Conservation (phyloP, 2,113 vertebrate genomes). For the Arizona elegans region DNA sequence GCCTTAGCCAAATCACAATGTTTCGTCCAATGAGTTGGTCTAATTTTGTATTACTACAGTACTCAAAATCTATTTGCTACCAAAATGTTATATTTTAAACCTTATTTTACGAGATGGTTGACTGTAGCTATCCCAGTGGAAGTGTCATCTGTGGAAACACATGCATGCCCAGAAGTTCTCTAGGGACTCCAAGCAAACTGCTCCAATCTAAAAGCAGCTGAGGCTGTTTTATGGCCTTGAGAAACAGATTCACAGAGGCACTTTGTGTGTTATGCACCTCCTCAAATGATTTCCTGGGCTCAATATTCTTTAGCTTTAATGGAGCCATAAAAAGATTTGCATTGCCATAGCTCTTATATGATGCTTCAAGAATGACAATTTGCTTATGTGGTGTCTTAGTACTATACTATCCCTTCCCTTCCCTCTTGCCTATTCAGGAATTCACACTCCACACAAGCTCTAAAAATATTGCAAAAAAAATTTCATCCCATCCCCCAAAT, state of each 20-base stretch:
- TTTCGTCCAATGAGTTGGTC: not conserved
- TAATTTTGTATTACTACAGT: not conserved
- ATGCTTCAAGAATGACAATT: not conserved
- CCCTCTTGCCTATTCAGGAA: not conserved
- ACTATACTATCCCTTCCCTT: not conserved
- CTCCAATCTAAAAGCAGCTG: not conserved
- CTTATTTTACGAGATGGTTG: not conserved
- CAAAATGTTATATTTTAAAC: not conserved
- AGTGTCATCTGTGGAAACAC: not conserved
- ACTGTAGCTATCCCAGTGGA: not conserved
- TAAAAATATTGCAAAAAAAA: conserved; percentile 1
- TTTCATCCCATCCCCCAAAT: not conserved
- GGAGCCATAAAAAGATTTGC: not conserved
- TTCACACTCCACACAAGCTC: not conserved
- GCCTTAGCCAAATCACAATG: not conserved
- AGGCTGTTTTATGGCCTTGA: not conserved
- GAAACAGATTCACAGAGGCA: not conserved
- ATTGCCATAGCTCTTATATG: not conserved
- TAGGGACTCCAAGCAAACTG: not conserved
- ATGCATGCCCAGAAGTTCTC: not conserved
- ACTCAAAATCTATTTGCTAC: not conserved
- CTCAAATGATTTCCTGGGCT: not conserved
- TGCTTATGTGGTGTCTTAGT: not conserved
- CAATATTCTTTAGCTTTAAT: not conserved
- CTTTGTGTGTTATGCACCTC: not conserved